These are phyloP conservation scores for Neoascia interrupta DNA, from an alignment of 2,888 invertebrate genomes.

Conservation along the genomic window DNA sequence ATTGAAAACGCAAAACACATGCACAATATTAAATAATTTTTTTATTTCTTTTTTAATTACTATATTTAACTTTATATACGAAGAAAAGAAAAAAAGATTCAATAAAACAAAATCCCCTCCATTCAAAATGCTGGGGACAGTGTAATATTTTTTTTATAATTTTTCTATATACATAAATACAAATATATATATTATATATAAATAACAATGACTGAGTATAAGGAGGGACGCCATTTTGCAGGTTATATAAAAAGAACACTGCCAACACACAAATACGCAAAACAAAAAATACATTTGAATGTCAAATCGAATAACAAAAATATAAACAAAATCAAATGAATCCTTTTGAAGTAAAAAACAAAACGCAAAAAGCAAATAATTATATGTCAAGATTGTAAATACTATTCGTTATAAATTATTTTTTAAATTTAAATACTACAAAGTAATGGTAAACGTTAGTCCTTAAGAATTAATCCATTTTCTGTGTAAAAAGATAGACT, in stretches of 20 bases:
- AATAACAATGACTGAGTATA: slow-evolving; percentile 67
- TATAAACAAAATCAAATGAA: slow-evolving; percentile 42
- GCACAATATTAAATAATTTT: slow-evolving; percentile 64
- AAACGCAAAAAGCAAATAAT: slow-evolving; percentile 13
- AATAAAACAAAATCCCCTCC: slow-evolving; percentile 55
- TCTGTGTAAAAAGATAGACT: slow-evolving; percentile 62
- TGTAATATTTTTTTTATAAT: slow-evolving; percentile 58
- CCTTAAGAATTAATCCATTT: slow-evolving; percentile 30
- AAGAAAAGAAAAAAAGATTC: slow-evolving; percentile 35
- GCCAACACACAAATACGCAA: slow-evolving; percentile 36
- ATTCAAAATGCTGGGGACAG: slow-evolving; percentile 58
- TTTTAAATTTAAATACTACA: slow-evolving; percentile 39
- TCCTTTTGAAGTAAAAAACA: slow-evolving; percentile 44
- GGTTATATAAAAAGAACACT: slow-evolving; percentile 48
- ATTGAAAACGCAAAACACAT: slow-evolving; percentile 59
- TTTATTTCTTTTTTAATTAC: slow-evolving; percentile 41
- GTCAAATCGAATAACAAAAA: slow-evolving; percentile 58
- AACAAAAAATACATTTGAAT: slow-evolving; percentile 36
- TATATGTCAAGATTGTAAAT: slow-evolving; percentile 50
- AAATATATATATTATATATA: slow-evolving; percentile 31
- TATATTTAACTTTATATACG: slow-evolving; percentile 41
- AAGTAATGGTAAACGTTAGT: slow-evolving; percentile 44
- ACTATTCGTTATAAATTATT: slow-evolving; percentile 67
- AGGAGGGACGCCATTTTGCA: slow-evolving; percentile 66
- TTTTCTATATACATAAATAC: slow-evolving; percentile 30